phyloP scores from a whole-genome alignment of 2,888 invertebrate genomes.

The Morpho deidamia region DNA sequence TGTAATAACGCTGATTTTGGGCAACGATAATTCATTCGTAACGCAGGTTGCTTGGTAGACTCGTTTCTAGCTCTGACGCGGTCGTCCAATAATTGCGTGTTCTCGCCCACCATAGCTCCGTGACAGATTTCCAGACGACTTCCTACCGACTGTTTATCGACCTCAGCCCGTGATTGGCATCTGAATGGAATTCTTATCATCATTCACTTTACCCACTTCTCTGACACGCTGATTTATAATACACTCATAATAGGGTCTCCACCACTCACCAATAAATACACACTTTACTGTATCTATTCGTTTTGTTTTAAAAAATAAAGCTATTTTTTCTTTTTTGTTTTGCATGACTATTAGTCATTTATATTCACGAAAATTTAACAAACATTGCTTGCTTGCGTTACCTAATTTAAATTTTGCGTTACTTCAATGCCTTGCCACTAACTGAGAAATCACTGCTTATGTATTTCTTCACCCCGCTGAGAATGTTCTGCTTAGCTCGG shows the following conservation, averaged over 20 bases:
- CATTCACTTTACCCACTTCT: conserved; percentile 33
- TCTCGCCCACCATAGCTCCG: conserved; percentile 49
- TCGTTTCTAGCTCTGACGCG: conserved; percentile 55
- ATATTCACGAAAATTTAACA: conserved; percentile 9
- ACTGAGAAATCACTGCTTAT: conserved; percentile 71
- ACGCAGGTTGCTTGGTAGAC: conserved; percentile 29
- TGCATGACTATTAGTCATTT: conserved; percentile 30
- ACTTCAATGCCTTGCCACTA: conserved; percentile 75
- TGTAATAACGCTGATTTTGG: conserved; percentile 16
- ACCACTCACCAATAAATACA: neutral
- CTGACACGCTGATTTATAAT: conserved; percentile 33
- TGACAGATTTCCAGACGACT: conserved; percentile 42
- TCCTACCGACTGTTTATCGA: conserved; percentile 43
- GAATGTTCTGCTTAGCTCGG: conserved; percentile 76
- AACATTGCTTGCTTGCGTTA: conserved; percentile 64
- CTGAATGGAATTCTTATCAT: conserved; percentile 41
- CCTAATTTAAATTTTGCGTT: conserved; percentile 48
- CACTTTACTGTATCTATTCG: no score
- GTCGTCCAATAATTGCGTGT: conserved; percentile 48
- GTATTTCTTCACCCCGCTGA: conserved; percentile 71
- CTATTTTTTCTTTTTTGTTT: conserved; percentile 9
- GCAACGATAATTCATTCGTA: conserved; percentile 40
- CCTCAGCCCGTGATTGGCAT: conserved; percentile 41
- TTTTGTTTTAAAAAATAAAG: no score
- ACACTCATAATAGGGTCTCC: conserved; percentile 16